Evolutionary conservation across 2,113 vertebrate genomes (phyloP), one percentile per base, ranked within the genome.

Genomic region (Apistogramma diplotaenia): DNA sequence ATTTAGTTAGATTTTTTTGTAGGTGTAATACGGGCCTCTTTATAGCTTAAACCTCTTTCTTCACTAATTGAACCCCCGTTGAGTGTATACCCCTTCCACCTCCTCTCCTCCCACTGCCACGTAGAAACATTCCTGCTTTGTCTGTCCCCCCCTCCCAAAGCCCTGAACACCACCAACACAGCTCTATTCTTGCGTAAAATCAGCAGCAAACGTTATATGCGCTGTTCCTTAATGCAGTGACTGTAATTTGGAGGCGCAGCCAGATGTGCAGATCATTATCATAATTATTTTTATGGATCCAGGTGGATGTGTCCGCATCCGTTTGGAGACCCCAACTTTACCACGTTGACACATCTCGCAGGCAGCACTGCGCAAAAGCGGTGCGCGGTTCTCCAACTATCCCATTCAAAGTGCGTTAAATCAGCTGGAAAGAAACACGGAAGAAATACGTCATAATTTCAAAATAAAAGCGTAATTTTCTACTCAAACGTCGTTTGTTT

Each of bases 291-390:
- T 6, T 6, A 10, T 18, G 33, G 10, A 2, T 9, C 21, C 74
- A 18, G 56, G 51, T 77, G 62, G 80, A 4, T n/a, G 62, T 25
- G 54, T 18, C 53, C 59, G 77, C 29, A 77, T 54, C 37, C 76
- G 77, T 43, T 40, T 18, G 55, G 56, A 85, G 89, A 87, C 87
- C 90, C 89, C 76, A 46, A 46, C 74, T 51, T 72, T 93, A 92
- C 94, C 95, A 96, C 95, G 94, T 96, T 94, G 91, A 94, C 95
- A 94, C 72, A 89, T 92, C 79, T 83, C 76, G 56, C 37, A 76
- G 58, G 58, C 81, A 77, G 29, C 33, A 93, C 89, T 94, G 93
- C 91, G 93, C 92, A 93, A 46, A 93, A 89, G 88, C 89, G 65
- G 76, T 89, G 92, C 92, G 94, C 90, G 92, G 90, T 93, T 82